Percentiles rank a stretch among this genome's conserved stretches.
Conservation (phyloP, 2,113 vertebrate species). For the Stomatorhinus ivindoensis region DNA sequence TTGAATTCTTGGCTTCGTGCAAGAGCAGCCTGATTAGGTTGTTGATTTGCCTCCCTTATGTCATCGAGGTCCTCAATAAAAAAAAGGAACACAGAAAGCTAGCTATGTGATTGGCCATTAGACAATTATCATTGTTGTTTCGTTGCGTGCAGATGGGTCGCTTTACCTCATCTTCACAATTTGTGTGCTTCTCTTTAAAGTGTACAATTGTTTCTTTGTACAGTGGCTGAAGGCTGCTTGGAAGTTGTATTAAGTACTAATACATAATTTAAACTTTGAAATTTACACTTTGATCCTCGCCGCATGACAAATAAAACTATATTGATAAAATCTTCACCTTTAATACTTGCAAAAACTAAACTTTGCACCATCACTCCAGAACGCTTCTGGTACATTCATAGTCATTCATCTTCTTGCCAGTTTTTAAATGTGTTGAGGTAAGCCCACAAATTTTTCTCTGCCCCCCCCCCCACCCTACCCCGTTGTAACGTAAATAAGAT, state of each 20-base stretch:
- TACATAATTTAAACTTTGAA: constrained; percentile 6
- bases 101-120: background rate
- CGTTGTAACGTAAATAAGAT: constrained; percentile 72
- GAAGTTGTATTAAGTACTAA: constrained; percentile 12
- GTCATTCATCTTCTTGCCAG: constrained; percentile 73
- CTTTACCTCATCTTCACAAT: background rate
- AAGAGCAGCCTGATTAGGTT: background rate
- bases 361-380: constrained; percentile 65
- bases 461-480: background rate
- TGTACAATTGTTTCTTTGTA: background rate
- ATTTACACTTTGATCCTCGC: background rate
- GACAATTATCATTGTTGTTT: background rate
- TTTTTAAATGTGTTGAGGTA: constrained; percentile 79
- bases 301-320: constrained; percentile 12
- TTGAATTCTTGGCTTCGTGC: background rate
- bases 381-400: constrained; percentile 88
- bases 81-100: background rate
- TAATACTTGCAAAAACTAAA: constrained; percentile 45
- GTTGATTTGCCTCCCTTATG: background rate
- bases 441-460: constrained; percentile 66
- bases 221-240: constrained; percentile 11
- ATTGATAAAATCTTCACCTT: constrained; percentile 14
- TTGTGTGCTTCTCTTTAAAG: background rate
- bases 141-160: background rate
- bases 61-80: background rate